Evolutionary conservation across 2,797 vertebrate genomes (phyloP), one percentile per base, ranked within the genome.

Genomic region (Sebastes steindachneri): DNA sequence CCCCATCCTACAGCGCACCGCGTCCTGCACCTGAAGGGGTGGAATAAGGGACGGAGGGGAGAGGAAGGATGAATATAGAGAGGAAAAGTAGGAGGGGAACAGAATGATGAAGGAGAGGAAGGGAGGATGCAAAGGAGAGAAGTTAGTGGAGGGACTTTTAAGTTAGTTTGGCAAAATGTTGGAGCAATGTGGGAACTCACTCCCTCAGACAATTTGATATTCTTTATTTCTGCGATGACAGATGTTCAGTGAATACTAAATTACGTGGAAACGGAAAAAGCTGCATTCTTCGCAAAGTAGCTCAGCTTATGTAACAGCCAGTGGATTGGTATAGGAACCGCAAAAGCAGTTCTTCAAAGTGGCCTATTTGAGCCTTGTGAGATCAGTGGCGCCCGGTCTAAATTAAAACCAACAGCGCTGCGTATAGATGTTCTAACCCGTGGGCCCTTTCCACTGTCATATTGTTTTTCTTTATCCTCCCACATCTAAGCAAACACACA

Each of bases 1-100:
- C 1, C 98, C 98, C 95, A 99, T 97, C 89, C 98, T 96, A 89
- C 98, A 99, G 86, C 98, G 98, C 67, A 99, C 97, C 19, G 98
- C 98, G 0, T 99, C 98, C 95, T 99, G 98, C 88, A 99, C 98
- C 98, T 99, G 94, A 29, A 59, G 62, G 55, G 7, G 9, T 23
- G 25, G 23, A 28, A 57, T 2, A 66, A n/a, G 41, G 59, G 53
- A 68, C 9, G 7, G 45, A 12, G 19, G 28, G 55, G 54, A 35
- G 58, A 65, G 28, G 28, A 59, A 7, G 35, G 53, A 48, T 25
- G 41, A 75, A 66, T 33, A 60, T 14, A 66, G 69, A 75, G 59
- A 66, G 72, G 57, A 68, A 25, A n/a, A 64, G 21, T 19, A 26
- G 45, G 48, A 21, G 7, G 60, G 66, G 21, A 3, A 14, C 14